Base-by-base conservation (phyloP, 2,888 invertebrate species). In the Xylota segnis region DNA sequence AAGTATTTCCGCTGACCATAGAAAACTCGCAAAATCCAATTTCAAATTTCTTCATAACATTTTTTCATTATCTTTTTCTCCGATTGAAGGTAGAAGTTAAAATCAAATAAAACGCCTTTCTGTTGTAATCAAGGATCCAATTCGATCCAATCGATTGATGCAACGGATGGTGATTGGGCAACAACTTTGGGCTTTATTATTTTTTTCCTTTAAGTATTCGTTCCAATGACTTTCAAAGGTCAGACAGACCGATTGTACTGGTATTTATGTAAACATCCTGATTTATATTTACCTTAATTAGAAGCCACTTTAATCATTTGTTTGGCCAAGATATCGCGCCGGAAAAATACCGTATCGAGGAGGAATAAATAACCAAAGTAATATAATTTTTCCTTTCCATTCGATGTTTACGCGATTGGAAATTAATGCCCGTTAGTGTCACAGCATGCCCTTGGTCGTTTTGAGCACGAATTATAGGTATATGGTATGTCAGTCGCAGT, bases 221-320 rank as follows among this genome's bases (percentile, higher is more conserved):
- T 5, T 10, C 9, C 2, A 32, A 32, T 32, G 45, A 47, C 45
- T 63, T 32, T 29, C 18, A 47, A 47, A 65, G 47, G 63, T 65
- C 47, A 32, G 32, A 7, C 63, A 12, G 47, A 27, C 0, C 47
- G 7, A 47, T 47, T 47, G 18, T 50, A 10, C 18, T 10, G 50
- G 29, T 6, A 27, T 52, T 27, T 29, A 52, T 50, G 12, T 27
- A 27, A 27, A 27, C 27, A 4, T 52, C 18, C 32, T 18, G 63
- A 65, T 65, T 65, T 65, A 65, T 65, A 32, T 63, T 63, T 47
- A 32, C 47, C 47, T 32, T 47, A 32, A 63, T 47, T 47, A 47
- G 18, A 47, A 34, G 63, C 18, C 63, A 65, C 18, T 47, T 29
- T 7, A 34, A 47, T 34, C 32, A 32, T 52, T 27, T 52, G 52